A percentile compares a stretch with the other conserved stretches of the same genome.
Evolutionary conservation across 2,113 vertebrate genomes (phyloP).

Genomic region (Phyllostomus hastatus): DNA sequence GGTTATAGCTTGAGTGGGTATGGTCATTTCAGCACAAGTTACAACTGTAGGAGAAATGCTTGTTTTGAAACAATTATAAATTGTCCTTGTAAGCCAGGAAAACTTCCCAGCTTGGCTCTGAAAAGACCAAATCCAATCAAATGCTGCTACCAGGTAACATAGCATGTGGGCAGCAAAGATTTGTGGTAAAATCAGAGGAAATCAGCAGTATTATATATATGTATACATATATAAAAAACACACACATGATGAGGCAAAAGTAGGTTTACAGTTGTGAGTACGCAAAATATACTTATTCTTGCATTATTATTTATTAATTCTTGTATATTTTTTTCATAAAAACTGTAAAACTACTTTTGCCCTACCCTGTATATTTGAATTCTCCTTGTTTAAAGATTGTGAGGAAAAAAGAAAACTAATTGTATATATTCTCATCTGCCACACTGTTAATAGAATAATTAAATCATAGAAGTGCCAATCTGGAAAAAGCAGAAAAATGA

Average conservation of each 20-base stretch:
- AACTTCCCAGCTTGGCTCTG: background rate
- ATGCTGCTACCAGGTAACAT: background rate
- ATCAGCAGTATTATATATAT: background rate
- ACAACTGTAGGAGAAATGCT: background rate
- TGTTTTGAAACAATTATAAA: background rate
- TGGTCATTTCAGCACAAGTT: background rate
- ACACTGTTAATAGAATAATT: background rate
- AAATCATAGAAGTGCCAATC: background rate
- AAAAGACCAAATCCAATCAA: background rate
- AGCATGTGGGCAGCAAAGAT: background rate
- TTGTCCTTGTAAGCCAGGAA: background rate
- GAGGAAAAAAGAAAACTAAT: background rate
- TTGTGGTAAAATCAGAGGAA: background rate
- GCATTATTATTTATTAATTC: too few relatives aligned
- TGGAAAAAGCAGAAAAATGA: background rate
- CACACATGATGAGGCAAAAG: background rate
- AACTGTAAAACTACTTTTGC: too few relatives aligned
- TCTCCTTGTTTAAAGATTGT: background rate
- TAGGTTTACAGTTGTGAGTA: background rate
- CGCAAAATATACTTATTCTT: too few relatives aligned
- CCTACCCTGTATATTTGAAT: background rate
- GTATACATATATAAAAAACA: too few relatives aligned
- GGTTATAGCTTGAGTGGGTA: background rate
- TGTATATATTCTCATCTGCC: background rate
- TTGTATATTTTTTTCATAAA: too few relatives aligned